phyloP scores from a whole-genome alignment of 2,797 vertebrate species.

The Leucoraja ocellata region DNA sequence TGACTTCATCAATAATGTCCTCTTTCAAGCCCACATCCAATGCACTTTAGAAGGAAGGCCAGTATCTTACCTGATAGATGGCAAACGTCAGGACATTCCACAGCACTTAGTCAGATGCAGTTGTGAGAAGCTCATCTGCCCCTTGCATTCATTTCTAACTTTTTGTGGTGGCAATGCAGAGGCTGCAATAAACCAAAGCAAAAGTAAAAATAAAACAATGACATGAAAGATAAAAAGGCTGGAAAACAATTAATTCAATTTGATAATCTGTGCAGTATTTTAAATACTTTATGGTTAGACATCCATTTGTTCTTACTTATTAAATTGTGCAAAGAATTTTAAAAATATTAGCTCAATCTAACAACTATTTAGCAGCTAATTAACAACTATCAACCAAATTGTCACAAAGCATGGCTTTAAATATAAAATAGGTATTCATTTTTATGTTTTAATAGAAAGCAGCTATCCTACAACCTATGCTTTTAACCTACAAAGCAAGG shows the following conservation, averaged over 20 bases:
- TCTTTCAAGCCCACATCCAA: neutral
- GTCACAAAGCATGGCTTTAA: no score
- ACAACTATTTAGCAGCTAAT: no score
- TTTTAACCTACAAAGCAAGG: no score
- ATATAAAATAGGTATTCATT: no score
- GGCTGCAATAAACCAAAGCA: neutral
- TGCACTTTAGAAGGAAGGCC: neutral
- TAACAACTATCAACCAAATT: no score
- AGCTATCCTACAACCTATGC: no score
- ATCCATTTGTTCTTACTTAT: no score
- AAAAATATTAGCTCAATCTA: no score
- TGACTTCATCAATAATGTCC: neutral
- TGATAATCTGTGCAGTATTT: neutral
- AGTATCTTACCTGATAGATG: no score
- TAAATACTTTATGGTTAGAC: neutral
- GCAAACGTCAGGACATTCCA: no score
- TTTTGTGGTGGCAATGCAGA: neutral
- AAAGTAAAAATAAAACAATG: neutral
- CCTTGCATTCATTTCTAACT: neutral
- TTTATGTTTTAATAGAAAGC: no score
- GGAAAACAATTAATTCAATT: neutral
- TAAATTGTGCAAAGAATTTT: no score
- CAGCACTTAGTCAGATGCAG: neutral
- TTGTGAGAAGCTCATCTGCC: neutral
- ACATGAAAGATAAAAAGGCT: neutral